Conservation (phyloP, 2,113 vertebrate species). For the Neogale vison region DNA sequence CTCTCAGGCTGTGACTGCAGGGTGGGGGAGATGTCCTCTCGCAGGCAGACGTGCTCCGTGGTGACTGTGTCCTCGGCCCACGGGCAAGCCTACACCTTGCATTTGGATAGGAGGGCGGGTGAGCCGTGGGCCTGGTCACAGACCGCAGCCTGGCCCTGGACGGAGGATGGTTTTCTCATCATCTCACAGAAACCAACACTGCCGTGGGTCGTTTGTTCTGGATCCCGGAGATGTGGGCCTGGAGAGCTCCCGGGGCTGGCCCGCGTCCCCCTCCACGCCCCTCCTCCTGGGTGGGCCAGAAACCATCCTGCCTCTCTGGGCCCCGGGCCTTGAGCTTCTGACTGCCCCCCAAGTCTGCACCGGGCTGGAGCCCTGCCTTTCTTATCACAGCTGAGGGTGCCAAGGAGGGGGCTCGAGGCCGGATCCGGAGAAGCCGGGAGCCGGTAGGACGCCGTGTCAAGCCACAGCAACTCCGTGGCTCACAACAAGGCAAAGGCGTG, state of each 20-base stretch:
- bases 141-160: neutral
- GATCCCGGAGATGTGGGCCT: neutral
- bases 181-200: neutral
- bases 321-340: fast-evolving
- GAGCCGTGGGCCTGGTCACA: neutral
- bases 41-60: constrained; percentile 57
- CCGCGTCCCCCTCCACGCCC: neutral
- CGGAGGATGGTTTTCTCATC: neutral
- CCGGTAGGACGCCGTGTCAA: no score
- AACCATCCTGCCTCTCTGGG: neutral
- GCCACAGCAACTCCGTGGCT: neutral
- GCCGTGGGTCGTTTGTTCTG: fast-evolving
- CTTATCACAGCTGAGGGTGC: neutral
- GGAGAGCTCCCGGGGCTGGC: neutral
- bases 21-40: neutral
- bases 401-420: neutral
- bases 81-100: neutral
- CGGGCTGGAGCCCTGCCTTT: fast-evolving
- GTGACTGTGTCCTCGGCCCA: constrained; percentile 1
- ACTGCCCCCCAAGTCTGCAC: no score
- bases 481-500: fast-evolving
- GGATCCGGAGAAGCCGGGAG: fast-evolving
- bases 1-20: neutral
- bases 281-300: neutral
- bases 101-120: neutral